Evolutionary conservation across 2,113 vertebrate species (phyloP).

Genomic region (Origma solitaria): DNA sequence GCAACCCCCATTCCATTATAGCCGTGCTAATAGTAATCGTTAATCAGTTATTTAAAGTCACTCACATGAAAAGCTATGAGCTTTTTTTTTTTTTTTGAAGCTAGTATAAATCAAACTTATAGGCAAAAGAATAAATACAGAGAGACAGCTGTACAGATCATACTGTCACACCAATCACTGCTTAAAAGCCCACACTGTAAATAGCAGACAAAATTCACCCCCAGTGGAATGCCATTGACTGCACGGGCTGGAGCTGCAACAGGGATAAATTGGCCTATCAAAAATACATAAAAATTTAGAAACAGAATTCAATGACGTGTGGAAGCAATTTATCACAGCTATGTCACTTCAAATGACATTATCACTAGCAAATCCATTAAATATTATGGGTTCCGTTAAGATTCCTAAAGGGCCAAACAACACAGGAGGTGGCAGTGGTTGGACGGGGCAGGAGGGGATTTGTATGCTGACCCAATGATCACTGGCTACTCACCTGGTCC

Average conservation of each 20-base stretch:
- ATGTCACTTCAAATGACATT: conserved; percentile 52
- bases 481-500: background rate
- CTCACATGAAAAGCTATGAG: conserved; percentile 28
- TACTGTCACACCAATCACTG: conserved; percentile 59
- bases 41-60: conserved; percentile 60
- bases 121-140: conserved; percentile 68
- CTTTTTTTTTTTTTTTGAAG: background rate
- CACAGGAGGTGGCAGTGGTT: background rate
- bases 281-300: conserved; percentile 63
- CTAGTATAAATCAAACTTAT: conserved; percentile 51
- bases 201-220: conserved; percentile 60
- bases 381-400: background rate
- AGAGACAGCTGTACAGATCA: conserved; percentile 65
- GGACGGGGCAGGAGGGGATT: background rate
- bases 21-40: background rate
- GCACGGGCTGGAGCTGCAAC: background rate
- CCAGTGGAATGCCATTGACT: conserved; percentile 53
- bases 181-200: conserved; percentile 57
- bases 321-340: conserved; percentile 35
- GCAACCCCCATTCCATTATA: background rate
- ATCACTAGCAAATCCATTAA: conserved; percentile 21
- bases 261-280: conserved; percentile 60
- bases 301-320: conserved; percentile 29
- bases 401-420: background rate
- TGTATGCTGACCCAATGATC: rapidly evolving